Evolutionary conservation across 2,888 invertebrate species (phyloP).

Genomic region (Phania funesta): DNA sequence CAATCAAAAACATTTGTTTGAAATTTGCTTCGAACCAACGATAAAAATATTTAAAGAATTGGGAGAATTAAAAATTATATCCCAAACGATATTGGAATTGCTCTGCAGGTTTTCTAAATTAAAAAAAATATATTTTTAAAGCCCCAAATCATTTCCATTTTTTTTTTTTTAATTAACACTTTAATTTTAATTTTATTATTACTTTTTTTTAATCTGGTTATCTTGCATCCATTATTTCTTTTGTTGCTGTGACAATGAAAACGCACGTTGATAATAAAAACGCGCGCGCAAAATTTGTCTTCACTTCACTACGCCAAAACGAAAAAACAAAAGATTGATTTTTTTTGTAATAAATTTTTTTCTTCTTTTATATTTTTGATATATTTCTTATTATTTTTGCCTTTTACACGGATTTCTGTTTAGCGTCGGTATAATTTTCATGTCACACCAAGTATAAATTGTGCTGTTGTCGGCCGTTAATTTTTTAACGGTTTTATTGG

Average conservation of each 20-base stretch:
- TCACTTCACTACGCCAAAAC: not conserved
- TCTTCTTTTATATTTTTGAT: not conserved
- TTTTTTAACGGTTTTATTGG: conserved; percentile 18
- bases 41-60: too few species aligned
- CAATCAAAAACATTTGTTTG: too few species aligned
- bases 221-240: conserved; percentile 26
- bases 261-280: conserved; percentile 9
- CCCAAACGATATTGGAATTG: too few species aligned
- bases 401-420: conserved; percentile 17
- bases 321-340: not conserved
- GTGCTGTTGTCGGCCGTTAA: conserved; percentile 1
- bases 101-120: too few species aligned
- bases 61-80: too few species aligned
- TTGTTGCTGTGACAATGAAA: conserved; percentile 48
- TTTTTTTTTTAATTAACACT: not conserved
- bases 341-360: not conserved
- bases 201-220: too few species aligned
- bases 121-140: not conserved
- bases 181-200: not conserved
- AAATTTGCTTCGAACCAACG: too few species aligned
- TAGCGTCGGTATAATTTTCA: conserved; percentile 52
- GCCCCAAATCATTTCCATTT: not conserved
- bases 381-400: not conserved
- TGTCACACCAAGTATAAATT: conserved; percentile 25
- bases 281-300: conserved; percentile 45